Evolutionary conservation across 2,113 vertebrate genomes (phyloP).

Genomic region (Caretta caretta): DNA sequence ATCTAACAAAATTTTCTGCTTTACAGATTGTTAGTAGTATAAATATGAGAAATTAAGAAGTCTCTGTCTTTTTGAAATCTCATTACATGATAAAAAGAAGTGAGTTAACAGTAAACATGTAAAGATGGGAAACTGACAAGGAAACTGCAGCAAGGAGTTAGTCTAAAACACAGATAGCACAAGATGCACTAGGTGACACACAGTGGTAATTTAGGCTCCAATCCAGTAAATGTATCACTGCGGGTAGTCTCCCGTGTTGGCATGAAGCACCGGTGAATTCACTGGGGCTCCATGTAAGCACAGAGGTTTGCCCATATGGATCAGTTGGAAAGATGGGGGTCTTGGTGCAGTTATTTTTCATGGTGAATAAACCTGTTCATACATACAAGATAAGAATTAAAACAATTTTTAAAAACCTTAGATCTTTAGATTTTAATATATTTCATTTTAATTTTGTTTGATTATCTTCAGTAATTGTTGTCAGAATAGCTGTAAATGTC

Average conservation of each 20-base stretch:
- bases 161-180: neutral
- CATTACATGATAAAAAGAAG: neutral
- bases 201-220: neutral
- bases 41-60: neutral
- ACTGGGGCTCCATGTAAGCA: neutral
- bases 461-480: neutral
- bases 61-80: neutral
- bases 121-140: neutral
- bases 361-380: neutral
- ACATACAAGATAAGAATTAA: neutral
- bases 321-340: neutral
- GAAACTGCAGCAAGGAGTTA: neutral
- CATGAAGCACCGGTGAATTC: neutral
- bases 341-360: neutral
- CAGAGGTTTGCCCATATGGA: neutral
- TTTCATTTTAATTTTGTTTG: neutral
- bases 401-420: neutral
- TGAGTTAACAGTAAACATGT: neutral
- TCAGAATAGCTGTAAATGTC: neutral
- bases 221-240: neutral
- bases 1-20: too few relatives aligned
- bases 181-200: neutral
- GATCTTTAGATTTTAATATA: neutral
- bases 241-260: too few relatives aligned
- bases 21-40: neutral